Evolutionary conservation across 1,140 invertebrate species (phyloP).

Genomic region (Condylostylus longicornis): DNA sequence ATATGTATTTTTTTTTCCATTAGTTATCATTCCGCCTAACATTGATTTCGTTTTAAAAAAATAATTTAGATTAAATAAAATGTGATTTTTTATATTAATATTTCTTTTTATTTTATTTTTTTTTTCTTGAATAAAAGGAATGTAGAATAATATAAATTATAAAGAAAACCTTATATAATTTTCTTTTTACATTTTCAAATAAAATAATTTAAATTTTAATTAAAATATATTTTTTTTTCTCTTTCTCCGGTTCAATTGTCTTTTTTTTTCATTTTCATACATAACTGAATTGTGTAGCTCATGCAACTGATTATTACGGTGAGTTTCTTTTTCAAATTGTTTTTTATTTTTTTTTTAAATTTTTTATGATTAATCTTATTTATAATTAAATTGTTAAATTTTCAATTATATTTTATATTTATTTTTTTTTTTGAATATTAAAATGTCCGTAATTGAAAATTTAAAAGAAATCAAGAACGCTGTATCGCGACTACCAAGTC

Average conservation of each 20-base stretch:
- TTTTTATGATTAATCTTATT: no score
- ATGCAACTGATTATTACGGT: slow-evolving; percentile 98
- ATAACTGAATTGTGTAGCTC: slow-evolving; percentile 54
- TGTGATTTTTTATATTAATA: slow-evolving; percentile 2
- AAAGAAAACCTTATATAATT: neutral
- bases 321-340: slow-evolving; percentile 81
- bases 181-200: slow-evolving; percentile 2
- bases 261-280: slow-evolving; percentile 15
- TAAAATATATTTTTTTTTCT: neutral
- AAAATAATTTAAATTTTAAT: slow-evolving; percentile 3
- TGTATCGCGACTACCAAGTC: no score
- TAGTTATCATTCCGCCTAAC: slow-evolving; percentile 13
- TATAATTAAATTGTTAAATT: no score
- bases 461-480: no score
- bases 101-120: no score
- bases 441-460: no score
- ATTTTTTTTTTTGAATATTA: no score
- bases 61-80: slow-evolving; percentile 8
- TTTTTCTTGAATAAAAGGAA: no score
- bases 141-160: neutral
- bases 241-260: neutral
- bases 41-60: slow-evolving; percentile 4
- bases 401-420: no score
- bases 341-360: no score
- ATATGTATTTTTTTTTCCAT: neutral